These are phyloP conservation scores for Semibalanus balanoides DNA, from an alignment of 1,140 invertebrate genomes.

Conservation along the genomic window DNA sequence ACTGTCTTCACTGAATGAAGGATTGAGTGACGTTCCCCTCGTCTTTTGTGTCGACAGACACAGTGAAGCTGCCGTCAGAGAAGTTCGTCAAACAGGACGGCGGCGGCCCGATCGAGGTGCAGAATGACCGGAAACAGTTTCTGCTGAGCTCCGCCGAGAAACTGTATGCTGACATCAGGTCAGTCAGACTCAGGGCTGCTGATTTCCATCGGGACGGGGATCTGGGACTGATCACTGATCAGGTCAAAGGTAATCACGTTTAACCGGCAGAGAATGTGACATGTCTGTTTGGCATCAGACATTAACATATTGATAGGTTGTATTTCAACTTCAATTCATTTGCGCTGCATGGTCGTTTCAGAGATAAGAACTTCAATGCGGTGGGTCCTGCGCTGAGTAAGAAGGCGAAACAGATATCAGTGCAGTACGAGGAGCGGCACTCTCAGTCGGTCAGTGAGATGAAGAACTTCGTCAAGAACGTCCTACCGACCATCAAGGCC, in stretches of 20 bases:
- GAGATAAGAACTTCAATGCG: slow-evolving; percentile 88
- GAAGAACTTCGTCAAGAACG: slow-evolving; percentile 76
- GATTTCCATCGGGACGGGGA: too few species aligned
- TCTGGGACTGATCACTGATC: too few species aligned
- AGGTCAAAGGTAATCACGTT: too few species aligned
- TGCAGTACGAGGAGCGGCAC: slow-evolving; percentile 71
- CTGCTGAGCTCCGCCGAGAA: slow-evolving; percentile 81
- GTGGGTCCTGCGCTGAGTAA: slow-evolving; percentile 69
- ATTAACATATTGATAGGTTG: too few species aligned
- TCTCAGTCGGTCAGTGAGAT: slow-evolving; percentile 79
- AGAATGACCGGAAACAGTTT: slow-evolving; percentile 62
- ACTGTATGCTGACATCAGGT: slow-evolving; percentile 60
- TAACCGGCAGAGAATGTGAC: too few species aligned
- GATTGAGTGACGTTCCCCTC: too few species aligned
- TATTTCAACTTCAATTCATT: too few species aligned
- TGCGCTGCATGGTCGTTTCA: slow-evolving; percentile 26
- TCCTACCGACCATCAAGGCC: slow-evolving; percentile 69
- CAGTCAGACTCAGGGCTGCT: too few species aligned
- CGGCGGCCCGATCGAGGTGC: background rate
- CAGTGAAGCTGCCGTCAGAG: slow-evolving; percentile 65
- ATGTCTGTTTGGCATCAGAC: too few species aligned
- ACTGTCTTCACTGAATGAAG: too few species aligned
- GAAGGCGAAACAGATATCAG: slow-evolving; percentile 72
- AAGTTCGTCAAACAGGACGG: slow-evolving; percentile 48
- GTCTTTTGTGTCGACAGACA: slow-evolving; percentile 36